Percentiles rank a stretch among this genome's conserved stretches.
Evolutionary conservation across 2,113 vertebrate genomes (phyloP).

Genomic region (Phyllopteryx taeniolatus): DNA sequence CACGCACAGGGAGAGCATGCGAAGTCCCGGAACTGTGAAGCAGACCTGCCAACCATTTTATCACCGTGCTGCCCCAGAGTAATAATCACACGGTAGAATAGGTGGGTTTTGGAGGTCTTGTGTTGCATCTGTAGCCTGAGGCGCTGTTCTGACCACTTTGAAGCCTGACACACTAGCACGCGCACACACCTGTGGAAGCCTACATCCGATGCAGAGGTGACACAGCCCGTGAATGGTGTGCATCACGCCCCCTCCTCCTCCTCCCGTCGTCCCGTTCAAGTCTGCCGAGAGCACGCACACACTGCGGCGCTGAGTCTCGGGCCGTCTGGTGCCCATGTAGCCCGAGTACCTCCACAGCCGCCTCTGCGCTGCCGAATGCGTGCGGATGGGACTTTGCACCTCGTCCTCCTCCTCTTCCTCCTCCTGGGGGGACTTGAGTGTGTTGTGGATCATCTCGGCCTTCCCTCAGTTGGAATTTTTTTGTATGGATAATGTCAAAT

Average conservation of each 20-base stretch:
- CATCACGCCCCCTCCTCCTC: slow-evolving; percentile 70
- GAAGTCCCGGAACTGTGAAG: too few relatives aligned
- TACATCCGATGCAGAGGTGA: slow-evolving; percentile 84
- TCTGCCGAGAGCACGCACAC: slow-evolving; percentile 67
- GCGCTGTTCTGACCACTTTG: background rate
- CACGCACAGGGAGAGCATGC: too few relatives aligned
- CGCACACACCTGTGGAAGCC: slow-evolving; percentile 81
- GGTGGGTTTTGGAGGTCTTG: background rate
- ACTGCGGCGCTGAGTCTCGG: slow-evolving; percentile 60
- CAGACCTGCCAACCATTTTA: too few relatives aligned
- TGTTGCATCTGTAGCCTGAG: background rate
- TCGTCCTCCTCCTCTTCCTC: slow-evolving; percentile 36
- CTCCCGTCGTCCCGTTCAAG: slow-evolving; percentile 42
- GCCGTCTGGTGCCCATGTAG: slow-evolving; percentile 38
- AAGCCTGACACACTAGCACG: background rate
- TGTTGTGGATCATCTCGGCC: slow-evolving; percentile 67
- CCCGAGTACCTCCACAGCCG: slow-evolving; percentile 67
- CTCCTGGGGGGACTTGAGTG: slow-evolving; percentile 50
- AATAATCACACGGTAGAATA: background rate
- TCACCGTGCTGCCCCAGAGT: background rate
- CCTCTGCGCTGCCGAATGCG: slow-evolving; percentile 56
- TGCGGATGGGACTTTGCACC: slow-evolving; percentile 47
- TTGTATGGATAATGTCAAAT: background rate
- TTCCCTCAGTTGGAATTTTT: background rate
- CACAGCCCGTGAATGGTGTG: slow-evolving; percentile 86